Evolutionary conservation across 1,140 invertebrate species (phyloP), one percentile per base, ranked within the genome.

Genomic region (Solenopsis fugax): DNA sequence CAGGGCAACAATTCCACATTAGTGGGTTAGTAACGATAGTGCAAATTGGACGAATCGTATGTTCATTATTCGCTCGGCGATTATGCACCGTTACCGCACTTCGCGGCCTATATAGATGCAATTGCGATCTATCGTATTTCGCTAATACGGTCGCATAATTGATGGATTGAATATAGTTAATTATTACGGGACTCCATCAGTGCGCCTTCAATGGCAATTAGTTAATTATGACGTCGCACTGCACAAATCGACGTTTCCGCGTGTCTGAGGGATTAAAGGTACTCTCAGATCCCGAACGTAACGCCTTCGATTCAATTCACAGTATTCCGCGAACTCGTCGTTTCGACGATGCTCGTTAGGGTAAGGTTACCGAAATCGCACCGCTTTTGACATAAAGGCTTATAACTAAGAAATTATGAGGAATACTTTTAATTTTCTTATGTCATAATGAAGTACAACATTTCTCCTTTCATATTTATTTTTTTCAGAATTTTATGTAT

Each of bases 111-210:
- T 64, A 56, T 64, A 75, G n/a, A 85, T 52, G 82, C 58, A 65
- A 85, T 85, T 77, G 73, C 37, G 45, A 77, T 45, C 82, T 77
- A 50, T 65, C 50, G 73, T 78, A 77, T 13, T 64, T 77, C 4
- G 21, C 72, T 78, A 78, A 78, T 85, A 78, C 24, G 21, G 54
- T 78, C 60, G 73, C n/a, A 65, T 85, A 85, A 85, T 85, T 85
- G 58, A 85, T 56, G 73, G 75, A 78, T 67, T 52, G 82, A 52
- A 78, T 71, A 18, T 64, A 78, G 60, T 85, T 77, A 85, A 85
- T 85, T 85, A 85, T 78, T 34, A 45, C 41, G 7, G 41, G 37
- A 6, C 10, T 41, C 52, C 10, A 12, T 21, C 34, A 58, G 37
- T 6, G 34, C 50, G 45, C 29, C 80, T 60, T 75, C 29, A 7